Percentiles rank a stretch among this genome's conserved stretches.
phyloP scores from a whole-genome alignment of 2,113 vertebrate species.

The Neogobius melanostomus region DNA sequence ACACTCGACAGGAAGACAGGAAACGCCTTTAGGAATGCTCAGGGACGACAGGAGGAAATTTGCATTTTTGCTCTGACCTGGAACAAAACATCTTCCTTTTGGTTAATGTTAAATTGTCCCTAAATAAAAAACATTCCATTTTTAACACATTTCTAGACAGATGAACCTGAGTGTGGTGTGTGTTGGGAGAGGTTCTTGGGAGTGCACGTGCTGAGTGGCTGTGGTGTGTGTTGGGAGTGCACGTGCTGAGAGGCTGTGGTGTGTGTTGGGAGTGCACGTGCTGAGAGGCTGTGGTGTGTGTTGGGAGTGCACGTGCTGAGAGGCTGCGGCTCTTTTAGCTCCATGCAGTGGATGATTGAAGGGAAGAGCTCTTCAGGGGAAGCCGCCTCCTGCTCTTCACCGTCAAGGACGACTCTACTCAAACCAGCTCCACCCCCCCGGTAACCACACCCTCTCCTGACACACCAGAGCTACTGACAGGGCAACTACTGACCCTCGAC shows the following conservation, averaged over 20 bases:
- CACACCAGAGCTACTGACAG: too few species aligned
- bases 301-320: background rate
- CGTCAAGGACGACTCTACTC: slow-evolving; percentile 76
- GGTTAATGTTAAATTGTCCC: too few species aligned
- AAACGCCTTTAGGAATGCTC: too few species aligned
- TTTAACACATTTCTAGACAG: too few species aligned
- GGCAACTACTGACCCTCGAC: too few species aligned
- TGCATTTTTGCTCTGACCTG: too few species aligned
- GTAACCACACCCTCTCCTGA: background rate
- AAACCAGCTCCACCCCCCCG: slow-evolving; percentile 72
- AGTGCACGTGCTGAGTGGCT: too few species aligned
- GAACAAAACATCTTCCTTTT: too few species aligned
- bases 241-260: background rate
- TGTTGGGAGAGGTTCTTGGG: too few species aligned
- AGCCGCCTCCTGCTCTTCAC: slow-evolving; percentile 71
- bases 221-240: background rate
- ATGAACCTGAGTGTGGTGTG: background rate
- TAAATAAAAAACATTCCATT: too few species aligned
- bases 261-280: background rate
- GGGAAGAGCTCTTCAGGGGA: slow-evolving; percentile 65
- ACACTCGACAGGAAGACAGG: too few species aligned
- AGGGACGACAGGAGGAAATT: too few species aligned
- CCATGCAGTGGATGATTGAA: slow-evolving; percentile 65
- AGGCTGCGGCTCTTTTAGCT: background rate
- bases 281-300: background rate